Evolutionary conservation across 2,797 vertebrate genomes (phyloP), one percentile per base, ranked within the genome.

Genomic region (Tangara arthus): DNA sequence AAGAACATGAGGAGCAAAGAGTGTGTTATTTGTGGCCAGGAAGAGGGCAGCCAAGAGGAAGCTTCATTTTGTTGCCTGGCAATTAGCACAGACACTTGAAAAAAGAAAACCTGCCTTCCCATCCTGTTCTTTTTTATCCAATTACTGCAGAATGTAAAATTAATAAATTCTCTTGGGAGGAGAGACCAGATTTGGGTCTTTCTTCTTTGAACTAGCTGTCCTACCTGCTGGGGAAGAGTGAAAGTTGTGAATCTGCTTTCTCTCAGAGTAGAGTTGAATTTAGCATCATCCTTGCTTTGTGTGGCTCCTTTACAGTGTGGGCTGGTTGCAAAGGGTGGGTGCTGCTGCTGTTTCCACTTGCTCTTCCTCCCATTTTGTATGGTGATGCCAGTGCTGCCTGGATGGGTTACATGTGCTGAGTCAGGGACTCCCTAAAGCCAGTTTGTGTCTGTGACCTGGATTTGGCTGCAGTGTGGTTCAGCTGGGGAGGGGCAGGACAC

Each of bases 71-170:
- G 64, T 95, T 89, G 69, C 68, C 72, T 95, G 79, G 76, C 79
- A 91, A 80, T 95, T 94, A 93, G 60, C 64, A 66, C 34, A 91
- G 69, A 49, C 44, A 49, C 76, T 86, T 86, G 91, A 82, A 89
- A 86, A 89, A 92, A 91, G 63, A 78, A 87, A 92, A 89, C 70
- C 78, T 94, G 78, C 55, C 57, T 96, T 94, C 42, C 89, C 47
- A 61, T 89, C 84, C 84, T 94, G 82, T 52, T 47, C 47, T 81
- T 70, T 86, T 90, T 79, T 49, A 79, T 72, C 75, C 82, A 80
- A 47, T 94, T 91, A 91, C 82, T 85, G 75, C n/a, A 72, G 82
- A 94, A 76, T 57, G 30, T 89, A 76, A 93, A 87, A 91, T 35
- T 65, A 86, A 59, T 82, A 53, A 89, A 91, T 79, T 93, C 90